Evolutionary conservation across 2,888 invertebrate species (phyloP), one percentile per base, ranked within the genome.

Genomic region (Deilephila elpenor): DNA sequence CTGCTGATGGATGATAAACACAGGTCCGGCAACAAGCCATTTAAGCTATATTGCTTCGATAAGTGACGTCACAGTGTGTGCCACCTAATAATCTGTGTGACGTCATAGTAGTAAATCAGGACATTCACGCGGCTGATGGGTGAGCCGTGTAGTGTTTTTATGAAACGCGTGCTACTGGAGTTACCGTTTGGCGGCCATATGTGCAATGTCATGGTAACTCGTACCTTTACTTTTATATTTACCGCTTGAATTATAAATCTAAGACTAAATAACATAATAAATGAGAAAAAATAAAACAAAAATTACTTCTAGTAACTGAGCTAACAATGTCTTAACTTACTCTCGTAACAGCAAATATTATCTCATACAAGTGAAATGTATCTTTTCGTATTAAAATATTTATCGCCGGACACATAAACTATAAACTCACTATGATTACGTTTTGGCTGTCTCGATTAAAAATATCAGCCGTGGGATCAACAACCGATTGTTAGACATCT

Each of bases 21-120:
- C 75, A 75, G 74, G 70, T 70, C 62, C 62, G 71, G 29, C 53
- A 74, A 74, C 71, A 67, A 64, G 37, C 67, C 44, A 53, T 61
- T 71, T 29, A 71, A 59, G 70, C 73, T 74, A 79, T 82, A 83
- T 79, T 80, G 76, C 62, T 70, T 32, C 34, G 80, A 77, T 79
- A 79, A 79, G 73, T 80, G 78, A 77, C 78, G 79, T 74, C 77
- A 80, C 75, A 74, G 72, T 74, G 70, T 73, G 71, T 74, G 73
- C 64, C 72, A 61, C 34, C 71, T 77, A 76, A 77, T 81, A 79
- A 79, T 79, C 78, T 78, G 59, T 56, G 71, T 62, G 72, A 72
- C 59, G 72, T 37, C 17, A 8, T 59, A 34, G 29, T 56, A 70
- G 71, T 62, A 62, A 37, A 32, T 32, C 14, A 44, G 14, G n/a